Conservation (phyloP, 2,797 vertebrate species). For the Accipiter superciliosus region DNA sequence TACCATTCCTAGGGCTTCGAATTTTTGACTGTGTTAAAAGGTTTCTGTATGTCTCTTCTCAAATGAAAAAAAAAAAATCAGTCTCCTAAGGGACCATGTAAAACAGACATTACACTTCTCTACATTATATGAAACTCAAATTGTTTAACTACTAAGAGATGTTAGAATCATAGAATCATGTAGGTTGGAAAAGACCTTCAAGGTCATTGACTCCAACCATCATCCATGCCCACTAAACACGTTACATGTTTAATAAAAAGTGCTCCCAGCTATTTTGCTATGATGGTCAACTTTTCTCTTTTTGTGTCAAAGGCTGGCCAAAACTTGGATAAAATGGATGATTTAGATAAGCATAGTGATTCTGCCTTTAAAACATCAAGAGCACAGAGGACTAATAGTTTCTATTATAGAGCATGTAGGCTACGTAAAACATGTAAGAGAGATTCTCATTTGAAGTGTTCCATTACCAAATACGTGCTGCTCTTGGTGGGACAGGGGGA, state of each 20-base stretch:
- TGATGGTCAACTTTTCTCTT: not conserved
- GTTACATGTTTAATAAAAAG: not conserved
- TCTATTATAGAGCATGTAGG: rapidly evolving
- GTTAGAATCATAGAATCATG: too few species aligned
- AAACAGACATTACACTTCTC: not conserved
- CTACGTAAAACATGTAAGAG: not conserved
- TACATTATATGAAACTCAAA: not conserved
- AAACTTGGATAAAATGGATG: not conserved
- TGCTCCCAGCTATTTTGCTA: not conserved
- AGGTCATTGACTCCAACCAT: too few species aligned
- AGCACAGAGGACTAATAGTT: not conserved
- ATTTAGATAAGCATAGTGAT: not conserved
- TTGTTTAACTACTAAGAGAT: not conserved
- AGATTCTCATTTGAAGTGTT: not conserved
- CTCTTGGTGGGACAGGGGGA: not conserved
- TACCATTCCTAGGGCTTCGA: rapidly evolving
- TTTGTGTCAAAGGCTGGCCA: not conserved
- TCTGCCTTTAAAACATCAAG: not conserved
- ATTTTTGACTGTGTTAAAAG: not conserved
- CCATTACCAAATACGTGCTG: rapidly evolving
- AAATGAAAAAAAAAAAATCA: not conserved
- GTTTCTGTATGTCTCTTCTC: not conserved
- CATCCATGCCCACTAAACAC: too few species aligned
- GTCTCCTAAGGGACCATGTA: not conserved
- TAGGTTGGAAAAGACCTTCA: too few species aligned